Base-by-base conservation (phyloP, 2,113 vertebrate species). In the Merops nubicus region DNA sequence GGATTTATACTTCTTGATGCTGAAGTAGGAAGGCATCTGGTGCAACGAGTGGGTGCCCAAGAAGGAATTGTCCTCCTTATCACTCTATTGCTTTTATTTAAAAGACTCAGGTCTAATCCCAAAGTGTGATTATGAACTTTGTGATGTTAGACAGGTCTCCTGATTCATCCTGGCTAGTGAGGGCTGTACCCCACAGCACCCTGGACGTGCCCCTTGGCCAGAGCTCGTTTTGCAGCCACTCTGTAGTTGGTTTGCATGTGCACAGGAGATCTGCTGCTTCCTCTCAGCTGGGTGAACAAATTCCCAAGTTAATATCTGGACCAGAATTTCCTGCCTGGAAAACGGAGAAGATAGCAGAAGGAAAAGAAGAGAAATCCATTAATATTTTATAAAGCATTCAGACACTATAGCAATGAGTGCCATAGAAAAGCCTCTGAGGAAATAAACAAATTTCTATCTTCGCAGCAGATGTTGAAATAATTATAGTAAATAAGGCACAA, bases 391-490 rank as follows among this genome's bases (percentile, higher is more conserved):
- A n/a, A 72, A 92, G 82, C 93, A 82, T 43, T 70, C 77, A 78
- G 62, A 81, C 21, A 4, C 77, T 20, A 17, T 10, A 53, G 92
- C 31, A 54, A 31, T 33, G 77, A 91, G 40, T 26, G 90, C 78
- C 88, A 75, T 29, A 90, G 93, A 84, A 93, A 85, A 93, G 72
- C 57, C 93, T 89, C 85, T 31, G 81, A 96, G 91, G 95, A 93
- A 87, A 69, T 34, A 74, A 93, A 90, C 78, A 67, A 85, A 93
- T 78, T 72, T 87, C 88, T 75, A 54, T 65, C 91, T 85, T 74
- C 85, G n/a, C 92, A 93, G 94, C 91, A 94, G 91, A 75, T 75
- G 81, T 91, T 88, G 93, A 59, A 95, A 93, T 75, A 72, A 90
- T 92, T 88, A 70, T 14, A 89, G 93, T 57, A 88, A 88, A 93